Evolutionary conservation across 2,113 vertebrate genomes (phyloP), one percentile per base, ranked within the genome.

Genomic region (Syngnathus floridae): DNA sequence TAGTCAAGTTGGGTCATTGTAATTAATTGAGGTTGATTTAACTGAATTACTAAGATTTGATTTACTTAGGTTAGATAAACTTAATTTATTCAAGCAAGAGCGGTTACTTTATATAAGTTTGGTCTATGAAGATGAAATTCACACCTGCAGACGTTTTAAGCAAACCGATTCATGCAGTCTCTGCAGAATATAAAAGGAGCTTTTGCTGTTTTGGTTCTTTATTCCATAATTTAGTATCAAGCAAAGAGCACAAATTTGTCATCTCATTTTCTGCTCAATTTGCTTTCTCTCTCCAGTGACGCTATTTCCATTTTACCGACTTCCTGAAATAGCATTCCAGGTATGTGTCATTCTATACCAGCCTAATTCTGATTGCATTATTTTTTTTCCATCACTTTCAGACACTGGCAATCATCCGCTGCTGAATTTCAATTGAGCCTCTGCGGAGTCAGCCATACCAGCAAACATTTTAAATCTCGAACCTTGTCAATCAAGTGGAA

Each of bases 311-410:
- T 16, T 12, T 36, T 1, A 56, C 26, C 26, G 26, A 13, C 5
- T 13, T 57, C 55, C 35, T 35, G 14, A 56, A 56, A 35, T 56
- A 56, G 54, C 1, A 48, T 16, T 35, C 7, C 31, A 57, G 35
- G 9, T 58, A 8, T 46, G 26, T 69, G 12, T 13, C 66, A 38
- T 5, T 43, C 9, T 46, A 40, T 58, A 16, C 7, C 16, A 67
- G 58, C 43, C 51, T 22, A 51, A 57, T 64, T 17, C 43, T 75
- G 38, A 81, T 64, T 67, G 55, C 56, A 22, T 68, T 11, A 3
- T 70, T 62, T 72, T 8, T 2, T 7, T 19, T 8, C 7, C 43
- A 13, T 46, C 40, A 77, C 7, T 70, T 73, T 37, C 79, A 88
- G 86, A 64, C 52, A 38, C 43, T 17, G 51, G 35, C 19, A 38